Evolutionary conservation across 2,888 invertebrate genomes (phyloP).

Genomic region (Drosophila sordidula): DNA sequence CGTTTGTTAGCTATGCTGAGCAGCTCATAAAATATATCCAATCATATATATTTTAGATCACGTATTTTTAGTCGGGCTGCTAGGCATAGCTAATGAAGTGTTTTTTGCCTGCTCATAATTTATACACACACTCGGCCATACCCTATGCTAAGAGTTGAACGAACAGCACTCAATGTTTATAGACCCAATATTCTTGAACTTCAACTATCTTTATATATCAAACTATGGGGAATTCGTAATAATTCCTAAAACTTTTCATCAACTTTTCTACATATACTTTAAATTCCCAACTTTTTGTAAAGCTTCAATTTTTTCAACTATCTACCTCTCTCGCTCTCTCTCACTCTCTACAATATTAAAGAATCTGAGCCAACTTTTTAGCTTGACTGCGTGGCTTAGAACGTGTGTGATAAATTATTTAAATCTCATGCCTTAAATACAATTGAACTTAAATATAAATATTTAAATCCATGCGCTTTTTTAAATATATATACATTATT

Average conservation of each 20-base stretch:
- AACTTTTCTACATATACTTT: conserved; percentile 1
- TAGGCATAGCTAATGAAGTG: conserved; percentile 38
- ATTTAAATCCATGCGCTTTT: conserved; percentile 65
- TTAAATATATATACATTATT: conserved; percentile 51
- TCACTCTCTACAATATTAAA: conserved; percentile 8
- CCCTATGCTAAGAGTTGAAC: conserved; percentile 51
- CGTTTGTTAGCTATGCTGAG: conserved; percentile 35
- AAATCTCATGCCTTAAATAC: conserved; percentile 62
- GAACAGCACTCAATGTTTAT: conserved; percentile 26
- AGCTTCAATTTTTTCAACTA: conserved; percentile 5
- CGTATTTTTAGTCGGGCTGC: conserved; percentile 37
- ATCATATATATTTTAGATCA: conserved; percentile 11
- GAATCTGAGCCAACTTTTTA: conserved; percentile 38
- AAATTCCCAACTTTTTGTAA: conserved; percentile 16
- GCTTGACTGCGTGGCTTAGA: conserved; percentile 53
- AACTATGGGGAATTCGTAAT: background rate
- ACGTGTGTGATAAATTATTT: conserved; percentile 77
- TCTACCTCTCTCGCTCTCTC: conserved; percentile 4
- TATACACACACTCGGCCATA: conserved; percentile 68
- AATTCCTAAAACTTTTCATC: background rate
- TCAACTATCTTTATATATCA: background rate
- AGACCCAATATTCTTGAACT: conserved; percentile 7
- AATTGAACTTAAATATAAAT: conserved; percentile 42
- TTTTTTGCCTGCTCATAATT: conserved; percentile 65
- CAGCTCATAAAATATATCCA: conserved; percentile 16